Percentiles rank a stretch among this genome's conserved stretches.
phyloP scores from a whole-genome alignment of 2,113 vertebrate genomes.

The Burhinus oedicnemus region DNA sequence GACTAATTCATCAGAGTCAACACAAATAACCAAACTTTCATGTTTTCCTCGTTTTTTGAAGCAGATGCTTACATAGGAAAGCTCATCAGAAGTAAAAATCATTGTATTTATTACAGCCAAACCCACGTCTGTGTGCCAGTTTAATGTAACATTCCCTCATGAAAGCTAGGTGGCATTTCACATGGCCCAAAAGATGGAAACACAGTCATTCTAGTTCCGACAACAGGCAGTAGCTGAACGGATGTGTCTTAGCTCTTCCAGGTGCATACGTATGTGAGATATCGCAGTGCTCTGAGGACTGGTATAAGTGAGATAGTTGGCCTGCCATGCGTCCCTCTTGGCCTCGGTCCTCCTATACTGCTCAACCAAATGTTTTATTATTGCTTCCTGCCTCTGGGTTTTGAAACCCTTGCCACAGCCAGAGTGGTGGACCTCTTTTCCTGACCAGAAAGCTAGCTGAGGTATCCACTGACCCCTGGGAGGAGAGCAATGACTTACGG shows the following conservation, averaged over 20 bases:
- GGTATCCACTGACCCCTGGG: not conserved
- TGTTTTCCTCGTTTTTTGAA: not conserved
- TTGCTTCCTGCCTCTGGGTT: not conserved
- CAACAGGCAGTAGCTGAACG: not conserved
- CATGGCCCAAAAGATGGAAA: not conserved
- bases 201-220: not conserved
- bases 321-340: not conserved
- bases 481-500: not conserved
- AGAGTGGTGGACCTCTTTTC: not conserved
- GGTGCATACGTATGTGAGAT: accelerated
- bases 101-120: not conserved
- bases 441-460: not conserved
- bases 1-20: not conserved
- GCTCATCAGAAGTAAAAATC: not conserved
- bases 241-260: not conserved
- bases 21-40: not conserved
- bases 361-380: not conserved
- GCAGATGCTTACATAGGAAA: not conserved
- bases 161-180: not conserved
- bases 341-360: not conserved
- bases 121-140: not conserved
- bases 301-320: not conserved
- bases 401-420: not conserved
- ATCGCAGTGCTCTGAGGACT: not conserved
- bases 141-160: not conserved